phyloP scores from a whole-genome alignment of 2,797 vertebrate species.

The Pipistrellus pipistrellus region DNA sequence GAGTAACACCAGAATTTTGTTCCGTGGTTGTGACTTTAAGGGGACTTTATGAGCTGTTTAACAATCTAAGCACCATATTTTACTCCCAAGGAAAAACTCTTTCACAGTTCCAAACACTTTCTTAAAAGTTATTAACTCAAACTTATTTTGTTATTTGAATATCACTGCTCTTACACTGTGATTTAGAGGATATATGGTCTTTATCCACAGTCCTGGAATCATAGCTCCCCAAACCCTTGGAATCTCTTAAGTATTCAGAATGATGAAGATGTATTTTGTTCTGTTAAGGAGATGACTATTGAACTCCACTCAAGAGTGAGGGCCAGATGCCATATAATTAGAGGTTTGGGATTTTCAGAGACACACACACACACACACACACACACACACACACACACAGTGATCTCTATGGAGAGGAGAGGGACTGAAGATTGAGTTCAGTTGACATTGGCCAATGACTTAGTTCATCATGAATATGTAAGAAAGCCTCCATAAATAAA shows the following conservation, averaged over 20 bases:
- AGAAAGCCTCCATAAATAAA: background rate
- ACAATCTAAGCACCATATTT: slow-evolving; percentile 13
- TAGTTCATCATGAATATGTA: background rate
- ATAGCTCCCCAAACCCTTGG: background rate
- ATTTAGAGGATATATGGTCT: background rate
- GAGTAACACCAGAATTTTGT: background rate
- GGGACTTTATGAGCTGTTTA: background rate
- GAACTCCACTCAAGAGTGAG: background rate
- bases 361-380: background rate
- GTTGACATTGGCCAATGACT: background rate
- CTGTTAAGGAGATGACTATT: background rate
- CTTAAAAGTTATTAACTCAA: background rate
- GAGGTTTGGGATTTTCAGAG: background rate
- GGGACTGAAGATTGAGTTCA: background rate
- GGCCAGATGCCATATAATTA: background rate
- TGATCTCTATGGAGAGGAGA: background rate
- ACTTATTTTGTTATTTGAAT: background rate
- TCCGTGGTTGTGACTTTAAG: background rate
- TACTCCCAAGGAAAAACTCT: slow-evolving; percentile 32
- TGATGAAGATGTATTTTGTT: background rate
- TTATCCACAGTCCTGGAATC: background rate
- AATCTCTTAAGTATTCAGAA: background rate
- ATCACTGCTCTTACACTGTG: background rate
- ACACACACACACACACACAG: background rate
- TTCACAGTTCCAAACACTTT: background rate